phyloP scores from a whole-genome alignment of 2,888 invertebrate genomes.

The Toxonevra muliebris region DNA sequence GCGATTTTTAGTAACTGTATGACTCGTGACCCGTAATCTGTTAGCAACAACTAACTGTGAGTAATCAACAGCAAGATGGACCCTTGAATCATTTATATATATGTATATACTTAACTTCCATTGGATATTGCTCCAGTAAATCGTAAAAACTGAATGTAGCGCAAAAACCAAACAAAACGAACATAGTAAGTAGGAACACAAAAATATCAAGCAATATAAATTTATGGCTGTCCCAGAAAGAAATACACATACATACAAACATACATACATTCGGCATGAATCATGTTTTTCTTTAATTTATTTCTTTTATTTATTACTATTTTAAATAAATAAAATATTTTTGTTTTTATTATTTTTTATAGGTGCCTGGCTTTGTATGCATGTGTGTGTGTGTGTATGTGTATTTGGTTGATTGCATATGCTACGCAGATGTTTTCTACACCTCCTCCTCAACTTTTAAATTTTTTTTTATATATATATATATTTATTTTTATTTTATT shows the following conservation, averaged over 20 bases:
- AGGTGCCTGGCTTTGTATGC: slow-evolving; percentile 3
- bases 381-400: neutral
- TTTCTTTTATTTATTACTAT: slow-evolving; percentile 19
- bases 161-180: too few relatives aligned
- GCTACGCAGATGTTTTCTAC: slow-evolving; percentile 1
- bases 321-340: slow-evolving; percentile 25
- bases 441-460: neutral
- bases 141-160: too few relatives aligned
- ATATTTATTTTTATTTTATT: neutral
- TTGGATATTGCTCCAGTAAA: too few relatives aligned
- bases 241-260: neutral
- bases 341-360: slow-evolving; percentile 6
- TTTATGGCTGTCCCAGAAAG: neutral
- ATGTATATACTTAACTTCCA: too few relatives aligned
- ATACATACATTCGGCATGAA: slow-evolving; percentile 3
- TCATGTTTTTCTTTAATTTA: slow-evolving; percentile 7
- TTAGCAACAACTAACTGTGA: too few relatives aligned
- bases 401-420: slow-evolving; percentile 6
- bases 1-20: too few relatives aligned
- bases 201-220: too few relatives aligned
- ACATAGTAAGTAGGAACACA: too few relatives aligned
- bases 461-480: neutral
- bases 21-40: too few relatives aligned
- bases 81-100: too few relatives aligned
- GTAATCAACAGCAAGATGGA: too few relatives aligned